Evolutionary conservation across 2,113 vertebrate genomes (phyloP).

Genomic region (Myotis brandtii): DNA sequence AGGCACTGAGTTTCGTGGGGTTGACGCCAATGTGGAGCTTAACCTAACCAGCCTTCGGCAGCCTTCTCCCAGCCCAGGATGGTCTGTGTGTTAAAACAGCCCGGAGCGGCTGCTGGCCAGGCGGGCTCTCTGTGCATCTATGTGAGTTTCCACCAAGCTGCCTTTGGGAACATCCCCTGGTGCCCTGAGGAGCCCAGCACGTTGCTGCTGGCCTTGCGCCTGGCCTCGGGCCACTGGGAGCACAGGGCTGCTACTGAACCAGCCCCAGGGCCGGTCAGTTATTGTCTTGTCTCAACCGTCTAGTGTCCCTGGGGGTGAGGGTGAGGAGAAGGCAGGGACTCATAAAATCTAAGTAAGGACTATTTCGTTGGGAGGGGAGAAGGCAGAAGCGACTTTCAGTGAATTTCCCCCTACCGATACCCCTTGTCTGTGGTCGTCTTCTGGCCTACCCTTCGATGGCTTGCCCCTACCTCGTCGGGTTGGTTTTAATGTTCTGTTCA

Average conservation of each 20-base stretch:
- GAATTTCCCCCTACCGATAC: background rate
- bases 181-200: background rate
- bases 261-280: fast-evolving
- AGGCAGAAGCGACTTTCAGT: background rate
- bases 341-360: background rate
- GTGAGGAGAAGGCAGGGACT: background rate
- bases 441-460: background rate
- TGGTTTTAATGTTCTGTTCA: too few relatives aligned
- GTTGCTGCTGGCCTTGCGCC: fast-evolving
- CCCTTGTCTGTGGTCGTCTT: background rate
- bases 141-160: background rate
- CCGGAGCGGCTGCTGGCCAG: background rate
- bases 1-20: background rate
- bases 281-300: background rate
- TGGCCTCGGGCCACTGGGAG: fast-evolving
- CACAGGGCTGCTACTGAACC: background rate
- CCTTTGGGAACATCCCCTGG: background rate
- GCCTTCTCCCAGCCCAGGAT: background rate
- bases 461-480: too few relatives aligned
- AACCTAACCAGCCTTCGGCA: background rate
- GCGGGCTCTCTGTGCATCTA: background rate
- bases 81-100: background rate
- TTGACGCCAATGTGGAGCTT: background rate
- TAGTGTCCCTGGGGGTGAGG: background rate
- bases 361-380: background rate